A percentile compares a stretch with the other conserved stretches of the same genome.
These are phyloP conservation scores for Charaxes varanes DNA, from an alignment of 1,140 invertebrate species.

Conservation along the genomic window DNA sequence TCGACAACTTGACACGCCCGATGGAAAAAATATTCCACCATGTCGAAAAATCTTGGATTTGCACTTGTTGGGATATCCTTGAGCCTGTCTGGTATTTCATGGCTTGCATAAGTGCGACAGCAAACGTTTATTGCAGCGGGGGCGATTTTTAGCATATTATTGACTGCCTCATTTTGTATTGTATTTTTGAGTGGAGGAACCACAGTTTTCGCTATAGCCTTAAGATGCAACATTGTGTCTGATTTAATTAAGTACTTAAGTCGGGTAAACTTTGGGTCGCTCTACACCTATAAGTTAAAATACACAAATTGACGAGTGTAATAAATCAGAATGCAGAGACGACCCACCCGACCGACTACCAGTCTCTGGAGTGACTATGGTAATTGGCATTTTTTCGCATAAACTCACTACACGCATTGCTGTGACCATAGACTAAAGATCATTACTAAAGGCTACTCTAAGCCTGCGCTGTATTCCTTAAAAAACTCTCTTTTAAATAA, in stretches of 20 bases:
- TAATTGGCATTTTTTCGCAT: too few species aligned
- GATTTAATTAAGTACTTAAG: constrained; percentile 53
- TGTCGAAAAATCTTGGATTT: constrained; percentile 91
- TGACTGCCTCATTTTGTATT: constrained; percentile 65
- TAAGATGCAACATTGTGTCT: constrained; percentile 64
- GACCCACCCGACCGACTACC: constrained; percentile 61
- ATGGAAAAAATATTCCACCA: constrained; percentile 97
- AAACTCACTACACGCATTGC: too few species aligned
- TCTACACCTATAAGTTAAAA: constrained; percentile 45
- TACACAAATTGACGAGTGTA: constrained; percentile 37
- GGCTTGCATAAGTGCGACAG: constrained; percentile 79
- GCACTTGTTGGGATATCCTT: constrained; percentile 85
- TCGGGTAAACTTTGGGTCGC: constrained; percentile 58
- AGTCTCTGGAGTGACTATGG: too few species aligned
- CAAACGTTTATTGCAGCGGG: constrained; percentile 70
- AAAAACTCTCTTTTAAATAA: too few species aligned
- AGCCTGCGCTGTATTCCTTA: too few species aligned
- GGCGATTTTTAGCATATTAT: constrained; percentile 67
- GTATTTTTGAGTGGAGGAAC: constrained; percentile 60
- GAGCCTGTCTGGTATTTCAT: constrained; percentile 90
- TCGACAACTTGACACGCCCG: constrained; percentile 91
- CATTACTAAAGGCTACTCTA: too few species aligned
- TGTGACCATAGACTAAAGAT: constrained; percentile 6
- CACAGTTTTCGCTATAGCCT: constrained; percentile 64
- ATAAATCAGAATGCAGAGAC: constrained; percentile 47